Evolutionary conservation across 2,888 invertebrate species (phyloP).

Genomic region (Lamellibrachia satsuma): DNA sequence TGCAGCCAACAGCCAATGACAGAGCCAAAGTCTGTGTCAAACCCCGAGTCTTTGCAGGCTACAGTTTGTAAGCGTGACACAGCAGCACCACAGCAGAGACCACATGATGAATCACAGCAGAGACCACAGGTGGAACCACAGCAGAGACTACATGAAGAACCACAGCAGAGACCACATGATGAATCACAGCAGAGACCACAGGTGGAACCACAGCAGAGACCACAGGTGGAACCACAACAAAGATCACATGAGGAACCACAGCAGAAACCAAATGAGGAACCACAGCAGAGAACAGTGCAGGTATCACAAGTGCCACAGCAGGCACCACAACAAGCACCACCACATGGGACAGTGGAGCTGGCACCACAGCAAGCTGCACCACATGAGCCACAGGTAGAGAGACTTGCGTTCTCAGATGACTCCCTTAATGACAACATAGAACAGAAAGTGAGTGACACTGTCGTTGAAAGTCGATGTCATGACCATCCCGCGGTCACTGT

Average conservation of each 20-base stretch:
- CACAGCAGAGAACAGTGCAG: neutral
- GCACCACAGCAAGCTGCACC: neutral
- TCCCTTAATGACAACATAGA: neutral
- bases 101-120: neutral
- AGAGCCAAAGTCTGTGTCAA: neutral
- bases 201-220: neutral
- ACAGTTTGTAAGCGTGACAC: neutral
- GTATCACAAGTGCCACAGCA: neutral
- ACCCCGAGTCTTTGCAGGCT: neutral
- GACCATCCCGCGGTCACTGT: neutral
- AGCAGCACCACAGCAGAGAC: neutral
- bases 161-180: slow-evolving; percentile 1
- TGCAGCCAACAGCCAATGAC: neutral
- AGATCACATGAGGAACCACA: neutral
- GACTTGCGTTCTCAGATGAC: neutral
- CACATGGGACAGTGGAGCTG: neutral
- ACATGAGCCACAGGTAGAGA: neutral
- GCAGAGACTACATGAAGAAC: neutral
- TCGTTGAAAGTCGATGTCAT: neutral
- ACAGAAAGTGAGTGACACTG: neutral
- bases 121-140: neutral
- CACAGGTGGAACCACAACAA: neutral
- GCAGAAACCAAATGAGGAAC: neutral
- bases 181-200: neutral
- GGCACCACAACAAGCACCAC: neutral